Base-by-base conservation (phyloP, 1,140 invertebrate species). In the Anastrepha ludens region DNA sequence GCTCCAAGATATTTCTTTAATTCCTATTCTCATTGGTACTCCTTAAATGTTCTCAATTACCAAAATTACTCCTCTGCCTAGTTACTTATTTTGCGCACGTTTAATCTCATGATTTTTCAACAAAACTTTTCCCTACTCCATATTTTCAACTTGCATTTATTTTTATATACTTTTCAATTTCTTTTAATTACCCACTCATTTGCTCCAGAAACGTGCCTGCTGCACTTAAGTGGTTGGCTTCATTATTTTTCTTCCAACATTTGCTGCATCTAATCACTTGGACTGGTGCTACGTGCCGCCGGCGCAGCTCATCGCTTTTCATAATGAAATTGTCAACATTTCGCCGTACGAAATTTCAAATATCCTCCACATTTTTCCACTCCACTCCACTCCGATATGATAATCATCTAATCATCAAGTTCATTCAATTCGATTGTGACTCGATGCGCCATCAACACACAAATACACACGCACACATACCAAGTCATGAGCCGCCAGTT, bases 251-350 rank as follows among this genome's bases (percentile, higher is more conserved):
- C 55, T 81, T 29, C 6, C n/a, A 20, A 58, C 74, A 81, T 81
- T 55, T 58, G 47, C 74, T 55, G 47, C 47, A n/a, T 50, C 47
- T 55, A 81, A 50, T 55, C 74, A 20, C 15, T 41, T 81, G 15
- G 2, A 29, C 13, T 29, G 13, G 6, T 41, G n/a, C 6, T 58
- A 81, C 74, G 47, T 81, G 74, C 44, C 74, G 47, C 6, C n/a
- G 11, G 64, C n/a, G 29, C n/a, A 67, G 2, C 44, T 8, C 47
- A 58, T 58, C 20, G 50, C n/a, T 29, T 58, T 13, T 7, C 74
- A 81, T 81, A 81, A 81, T 81, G 74, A 81, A 81, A 81, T 81
- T 58, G 47, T 50, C 74, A 58, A 81, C 17, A n/a, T 55, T 55
- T 81, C 15, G 39, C 17, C 17, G 55, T n/a, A 13, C 0, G 50